phyloP scores from a whole-genome alignment of 2,888 invertebrate genomes.

The Petrophora chlorosata region DNA sequence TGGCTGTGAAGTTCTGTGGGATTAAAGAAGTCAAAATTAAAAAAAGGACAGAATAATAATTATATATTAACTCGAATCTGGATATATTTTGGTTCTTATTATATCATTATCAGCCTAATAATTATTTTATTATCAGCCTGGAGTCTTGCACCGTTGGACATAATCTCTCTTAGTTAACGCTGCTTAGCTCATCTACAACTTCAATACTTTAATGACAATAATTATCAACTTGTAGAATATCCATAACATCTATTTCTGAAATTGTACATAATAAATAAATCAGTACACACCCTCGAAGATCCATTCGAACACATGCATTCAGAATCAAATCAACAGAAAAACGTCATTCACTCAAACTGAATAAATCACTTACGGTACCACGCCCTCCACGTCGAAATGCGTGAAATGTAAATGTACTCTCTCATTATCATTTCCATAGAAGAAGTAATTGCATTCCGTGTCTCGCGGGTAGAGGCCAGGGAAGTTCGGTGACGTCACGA shows the following conservation, averaged over 20 bases:
- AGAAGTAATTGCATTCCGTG: constrained; percentile 96
- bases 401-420: constrained; percentile 92
- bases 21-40: too few relatives aligned
- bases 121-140: too few relatives aligned
- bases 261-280: constrained; percentile 3
- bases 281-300: constrained; percentile 1
- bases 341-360: constrained; percentile 21
- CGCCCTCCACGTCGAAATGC: constrained; percentile 97
- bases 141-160: too few relatives aligned
- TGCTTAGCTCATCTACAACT: too few relatives aligned
- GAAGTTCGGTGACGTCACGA: constrained; percentile 94
- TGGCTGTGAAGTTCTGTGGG: not conserved
- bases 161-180: too few relatives aligned
- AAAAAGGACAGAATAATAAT: too few relatives aligned
- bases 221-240: too few relatives aligned
- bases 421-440: constrained; percentile 90
- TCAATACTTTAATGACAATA: too few relatives aligned
- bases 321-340: constrained; percentile 10
- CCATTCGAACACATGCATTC: constrained; percentile 10
- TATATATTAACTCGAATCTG: too few relatives aligned
- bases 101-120: too few relatives aligned
- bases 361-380: constrained; percentile 90
- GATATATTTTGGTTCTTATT: too few relatives aligned
- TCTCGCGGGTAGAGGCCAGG: constrained; percentile 95
- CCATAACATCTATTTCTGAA: constrained; percentile 1